Base-by-base conservation (phyloP, 2,888 invertebrate species). In the Philereme vetulata region DNA sequence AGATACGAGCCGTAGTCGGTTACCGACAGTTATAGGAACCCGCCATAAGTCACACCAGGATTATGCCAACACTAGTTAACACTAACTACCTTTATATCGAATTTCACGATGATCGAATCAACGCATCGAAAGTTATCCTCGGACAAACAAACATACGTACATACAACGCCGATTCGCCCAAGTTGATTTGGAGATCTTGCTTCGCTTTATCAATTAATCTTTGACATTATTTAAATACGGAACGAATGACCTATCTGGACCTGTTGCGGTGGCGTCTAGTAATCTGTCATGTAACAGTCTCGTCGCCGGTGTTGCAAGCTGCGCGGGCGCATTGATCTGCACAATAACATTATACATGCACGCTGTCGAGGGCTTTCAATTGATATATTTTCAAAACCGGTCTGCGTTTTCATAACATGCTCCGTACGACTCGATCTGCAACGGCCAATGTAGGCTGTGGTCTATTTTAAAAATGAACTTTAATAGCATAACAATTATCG, bases 381-480 rank as follows among this genome's bases (percentile, higher is more conserved):
- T 89, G 87, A 90, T 91, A 88, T 88, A 91, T 90, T 88, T 89
- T 85, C 81, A 79, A 85, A 90, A 90, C 88, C 87, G 84, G 89
- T 90, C 82, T 74, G 70, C 76, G 85, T 89, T 89, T 90, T 90
- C 88, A 88, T 87, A 88, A 90, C 85, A 88, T 71, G 78, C 71
- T 75, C 72, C 67, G 76, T 77, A 75, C 75, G 74, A 72, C 66
- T 76, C 72, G 72, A 78, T 77, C 75, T 75, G 69, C 66, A 76
- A 76, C 70, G 70, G 70, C 64, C 67, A 63, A 62, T 69, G 68
- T 68, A 70, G 68, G 70, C 68, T 52, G 67, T 69, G 68, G 63
- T 68, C 71, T 72, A 65, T 65, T 71, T 73, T 70, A 70, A 66
- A 68, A 71, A 70, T 64, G 67, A 64, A 57, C 56, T 54, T 11